phyloP scores from a whole-genome alignment of 2,113 vertebrate genomes.

The Periophthalmodon schlosseri region DNA sequence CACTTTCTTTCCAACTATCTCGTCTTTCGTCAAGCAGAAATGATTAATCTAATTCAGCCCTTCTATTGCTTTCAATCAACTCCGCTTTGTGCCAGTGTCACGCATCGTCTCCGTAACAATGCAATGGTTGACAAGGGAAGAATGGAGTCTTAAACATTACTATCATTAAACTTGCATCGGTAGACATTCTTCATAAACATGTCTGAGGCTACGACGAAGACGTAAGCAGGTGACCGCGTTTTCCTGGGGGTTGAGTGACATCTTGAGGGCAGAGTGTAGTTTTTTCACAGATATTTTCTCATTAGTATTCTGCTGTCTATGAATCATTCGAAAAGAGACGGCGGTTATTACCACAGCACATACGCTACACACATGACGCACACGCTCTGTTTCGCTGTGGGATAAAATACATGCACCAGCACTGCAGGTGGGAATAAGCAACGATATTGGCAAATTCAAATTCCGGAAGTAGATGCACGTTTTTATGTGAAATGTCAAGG shows the following conservation, averaged over 20 bases:
- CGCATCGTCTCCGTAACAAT: conserved; percentile 34
- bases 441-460: background rate
- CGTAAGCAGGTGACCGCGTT: conserved; percentile 51
- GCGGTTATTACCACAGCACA: conserved; percentile 57
- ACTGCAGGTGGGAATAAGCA: conserved; percentile 13
- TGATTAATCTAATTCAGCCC: conserved; percentile 40
- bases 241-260: conserved; percentile 49
- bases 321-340: conserved; percentile 68
- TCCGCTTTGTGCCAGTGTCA: conserved; percentile 24
- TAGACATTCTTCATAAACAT: conserved; percentile 21
- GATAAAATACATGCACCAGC: conserved; percentile 22
- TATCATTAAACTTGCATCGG: conserved; percentile 31
- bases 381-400: conserved; percentile 9
- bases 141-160: conserved; percentile 23
- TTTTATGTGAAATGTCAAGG: background rate
- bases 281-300: conserved; percentile 63
- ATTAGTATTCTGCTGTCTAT: conserved; percentile 66
- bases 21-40: conserved; percentile 28
- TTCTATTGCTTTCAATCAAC: conserved; percentile 36
- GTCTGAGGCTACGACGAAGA: background rate
- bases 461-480: background rate
- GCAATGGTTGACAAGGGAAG: conserved; percentile 30
- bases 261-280: conserved; percentile 57
- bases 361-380: background rate
- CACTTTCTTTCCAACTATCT: conserved; percentile 27